phyloP scores from a whole-genome alignment of 1,140 invertebrate species.

The Megathymus violae region DNA sequence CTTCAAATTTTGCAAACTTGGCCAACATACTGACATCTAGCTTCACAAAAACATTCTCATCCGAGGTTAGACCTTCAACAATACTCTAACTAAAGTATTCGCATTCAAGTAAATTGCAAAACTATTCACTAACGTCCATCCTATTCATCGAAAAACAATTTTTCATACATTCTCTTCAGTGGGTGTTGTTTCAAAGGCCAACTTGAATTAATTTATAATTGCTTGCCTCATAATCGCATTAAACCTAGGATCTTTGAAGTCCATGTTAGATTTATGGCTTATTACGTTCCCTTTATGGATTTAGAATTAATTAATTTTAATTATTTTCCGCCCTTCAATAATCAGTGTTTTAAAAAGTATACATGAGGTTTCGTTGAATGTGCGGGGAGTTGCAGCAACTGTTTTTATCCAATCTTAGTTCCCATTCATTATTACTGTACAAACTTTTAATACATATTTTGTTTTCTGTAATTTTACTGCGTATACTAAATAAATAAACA shows the following conservation, averaged over 20 bases:
- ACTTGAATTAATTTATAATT: constrained; percentile 39
- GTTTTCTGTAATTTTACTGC: no score
- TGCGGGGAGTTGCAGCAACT: no score
- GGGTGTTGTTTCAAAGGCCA: constrained; percentile 24
- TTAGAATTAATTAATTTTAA: neutral
- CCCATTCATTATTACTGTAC: no score
- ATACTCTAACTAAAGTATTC: constrained; percentile 9
- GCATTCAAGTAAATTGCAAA: constrained; percentile 5
- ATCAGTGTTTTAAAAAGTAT: no score
- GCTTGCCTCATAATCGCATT: constrained; percentile 25
- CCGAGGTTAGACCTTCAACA: constrained; percentile 19
- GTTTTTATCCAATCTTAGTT: no score
- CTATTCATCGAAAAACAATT: constrained; percentile 27
- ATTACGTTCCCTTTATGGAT: neutral
- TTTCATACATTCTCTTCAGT: constrained; percentile 34
- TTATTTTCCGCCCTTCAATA: no score
- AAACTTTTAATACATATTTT: no score
- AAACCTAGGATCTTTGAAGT: constrained; percentile 21
- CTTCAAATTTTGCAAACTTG: no score
- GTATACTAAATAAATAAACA: no score
- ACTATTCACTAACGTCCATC: constrained; percentile 18
- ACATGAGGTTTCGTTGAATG: no score
- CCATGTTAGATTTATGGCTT: neutral
- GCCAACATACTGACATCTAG: no score
- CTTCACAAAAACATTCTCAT: no score